These are phyloP conservation scores for Sylvicola cinctus DNA, from an alignment of 2,888 invertebrate species.

Conservation along the genomic window DNA sequence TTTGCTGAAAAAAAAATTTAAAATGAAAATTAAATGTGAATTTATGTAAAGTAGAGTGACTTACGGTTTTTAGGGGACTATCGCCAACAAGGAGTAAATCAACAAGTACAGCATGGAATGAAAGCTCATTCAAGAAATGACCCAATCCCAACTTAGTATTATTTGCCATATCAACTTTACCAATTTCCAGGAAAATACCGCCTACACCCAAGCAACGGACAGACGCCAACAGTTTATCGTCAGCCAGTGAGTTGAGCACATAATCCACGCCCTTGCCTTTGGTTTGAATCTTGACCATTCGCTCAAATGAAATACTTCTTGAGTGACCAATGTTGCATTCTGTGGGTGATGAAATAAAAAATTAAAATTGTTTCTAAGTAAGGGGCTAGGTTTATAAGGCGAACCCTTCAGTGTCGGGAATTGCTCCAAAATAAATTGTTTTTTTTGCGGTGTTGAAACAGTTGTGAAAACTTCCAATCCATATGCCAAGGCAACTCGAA, in stretches of 20 bases:
- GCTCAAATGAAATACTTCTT: slow-evolving; percentile 68
- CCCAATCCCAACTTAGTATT: slow-evolving; percentile 44
- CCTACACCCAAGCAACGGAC: slow-evolving; percentile 34
- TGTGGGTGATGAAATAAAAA: not conserved
- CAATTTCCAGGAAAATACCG: slow-evolving; percentile 66
- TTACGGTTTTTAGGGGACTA: no score
- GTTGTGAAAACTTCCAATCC: slow-evolving; percentile 50
- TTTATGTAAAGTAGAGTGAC: no score
- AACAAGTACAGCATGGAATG: slow-evolving; percentile 58
- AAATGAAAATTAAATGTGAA: no score
- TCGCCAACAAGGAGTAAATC: slow-evolving; percentile 23
- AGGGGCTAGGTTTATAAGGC: not conserved
- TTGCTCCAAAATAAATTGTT: slow-evolving; percentile 33
- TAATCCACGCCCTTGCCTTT: slow-evolving; percentile 77
- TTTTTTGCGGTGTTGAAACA: slow-evolving; percentile 42
- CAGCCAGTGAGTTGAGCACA: slow-evolving; percentile 77
- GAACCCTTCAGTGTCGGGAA: slow-evolving; percentile 34
- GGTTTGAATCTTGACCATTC: slow-evolving; percentile 59
- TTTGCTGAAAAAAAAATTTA: not conserved
- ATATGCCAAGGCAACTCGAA: slow-evolving; percentile 40
- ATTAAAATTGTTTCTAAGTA: not conserved
- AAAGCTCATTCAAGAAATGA: slow-evolving; percentile 45
- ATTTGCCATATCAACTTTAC: slow-evolving; percentile 58
- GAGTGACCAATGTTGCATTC: slow-evolving; percentile 58
- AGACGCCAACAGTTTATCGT: slow-evolving; percentile 67